phyloP scores from a whole-genome alignment of 1,140 invertebrate species.

The Aphaenogaster floridana region DNA sequence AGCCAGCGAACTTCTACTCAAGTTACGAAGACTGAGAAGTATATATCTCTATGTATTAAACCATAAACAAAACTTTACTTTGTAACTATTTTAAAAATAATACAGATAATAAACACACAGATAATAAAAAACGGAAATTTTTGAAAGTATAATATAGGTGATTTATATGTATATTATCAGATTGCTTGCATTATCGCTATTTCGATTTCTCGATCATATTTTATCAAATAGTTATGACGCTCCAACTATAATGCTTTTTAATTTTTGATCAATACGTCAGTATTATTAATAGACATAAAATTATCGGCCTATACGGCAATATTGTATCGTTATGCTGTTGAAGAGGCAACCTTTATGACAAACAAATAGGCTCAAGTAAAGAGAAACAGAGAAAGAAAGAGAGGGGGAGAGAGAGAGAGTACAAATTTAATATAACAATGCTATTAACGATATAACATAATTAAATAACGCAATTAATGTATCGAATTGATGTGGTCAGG shows the following conservation, averaged over 20 bases:
- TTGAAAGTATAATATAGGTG: not conserved
- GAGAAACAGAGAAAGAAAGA: not conserved
- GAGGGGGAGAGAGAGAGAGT: slow-evolving; percentile 10
- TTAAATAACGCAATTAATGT: slow-evolving; percentile 50
- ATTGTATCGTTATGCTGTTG: not conserved
- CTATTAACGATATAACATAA: slow-evolving; percentile 16
- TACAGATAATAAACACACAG: slow-evolving; percentile 1
- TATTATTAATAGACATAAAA: slow-evolving; percentile 3
- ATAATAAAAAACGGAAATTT: not conserved
- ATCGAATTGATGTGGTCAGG: not conserved
- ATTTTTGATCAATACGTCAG: not conserved
- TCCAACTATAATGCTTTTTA: not conserved
- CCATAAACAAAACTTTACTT: slow-evolving; percentile 2
- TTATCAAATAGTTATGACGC: not conserved
- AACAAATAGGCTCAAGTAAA: slow-evolving; percentile 9
- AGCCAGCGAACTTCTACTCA: slow-evolving; percentile 39
- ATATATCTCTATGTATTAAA: slow-evolving; percentile 22
- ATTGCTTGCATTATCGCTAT: not conserved
- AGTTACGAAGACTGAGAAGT: slow-evolving; percentile 35
- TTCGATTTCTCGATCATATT: not conserved
- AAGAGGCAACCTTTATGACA: not conserved
- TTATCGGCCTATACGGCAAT: not conserved
- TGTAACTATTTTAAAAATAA: slow-evolving; percentile 18
- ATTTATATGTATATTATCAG: not conserved
- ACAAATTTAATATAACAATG: slow-evolving; percentile 3